A percentile compares a stretch with the other conserved stretches of the same genome.
Conservation (phyloP, 1,140 invertebrate species). For the silkworm (Bombyx mori) region ASM3026992v2 NC_085130.1:3922501-3923000, state of each 20-base stretch:
- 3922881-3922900: conserved; percentile 33
- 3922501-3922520: conserved; percentile 40
- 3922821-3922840: conserved; percentile 38
- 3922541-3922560: conserved; percentile 24
- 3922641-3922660: conserved; percentile 23
- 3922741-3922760: conserved; percentile 2
- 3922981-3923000: conserved; percentile 38
- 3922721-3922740: conserved; percentile 12
- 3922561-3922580: conserved; percentile 21
- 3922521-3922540: conserved; percentile 25
- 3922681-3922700: conserved; percentile 11
- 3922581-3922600: conserved; percentile 22
- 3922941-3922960: conserved; percentile 39
- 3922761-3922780: conserved; percentile 15
- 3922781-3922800: background rate
- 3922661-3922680: conserved; percentile 32
- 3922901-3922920: conserved; percentile 48
- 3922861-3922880: conserved; percentile 38
- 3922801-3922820: conserved; percentile 30
- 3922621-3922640: conserved; percentile 37
- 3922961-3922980: conserved; percentile 38
- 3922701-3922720: conserved; percentile 29
- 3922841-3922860: conserved; percentile 30
- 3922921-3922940: conserved; percentile 48
- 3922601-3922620: conserved; percentile 20